Evolutionary conservation across 1,140 invertebrate genomes (phyloP), one percentile per base, ranked within the genome.

Genomic region (Drosophila mauritiana): DNA sequence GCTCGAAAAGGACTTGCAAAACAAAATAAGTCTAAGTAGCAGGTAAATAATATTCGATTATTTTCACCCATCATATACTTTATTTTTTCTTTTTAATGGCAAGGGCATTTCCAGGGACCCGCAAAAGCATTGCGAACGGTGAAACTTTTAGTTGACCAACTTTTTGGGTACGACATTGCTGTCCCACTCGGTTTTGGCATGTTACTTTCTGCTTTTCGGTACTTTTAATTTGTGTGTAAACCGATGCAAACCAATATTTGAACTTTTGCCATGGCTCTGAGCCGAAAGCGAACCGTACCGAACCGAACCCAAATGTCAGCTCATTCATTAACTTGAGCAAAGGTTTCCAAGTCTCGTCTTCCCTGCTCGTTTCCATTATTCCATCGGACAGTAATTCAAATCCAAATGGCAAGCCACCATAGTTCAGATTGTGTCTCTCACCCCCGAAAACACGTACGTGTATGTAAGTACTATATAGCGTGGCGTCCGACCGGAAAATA

Each of bases 161-260:
- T 85, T 86, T 85, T 80, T 42, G 13, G 46, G 17, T 52, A 56
- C 57, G 59, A 55, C 58, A 62, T 40, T 55, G 46, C 20, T 52
- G 52, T 48, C 46, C 39, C 36, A 15, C 36, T 53, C 22, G 48
- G 42, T 52, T 78, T 58, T 64, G 53, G 39, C 46, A 49, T 70
- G 52, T 51, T 64, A 63, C 78, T 55, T 68, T 73, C 56, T 20
- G 15, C 46, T 49, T 49, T 77, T 46, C 8, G 34, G 51, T 63
- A 65, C 58, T 88, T 78, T 86, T 86, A 82, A 86, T 86, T 86
- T 86, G 74, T 81, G 78, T 88, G 82, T 82, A 88, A 83, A 76
- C 65, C 63, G 78, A 88, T 82, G 82, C 74, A 78, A 75, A 76
- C 78, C 82, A 82, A 88, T 88, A 86, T 86, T 70, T 88, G 69